Evolutionary conservation across 2,797 vertebrate genomes (phyloP).

Genomic region (Molothrus aeneus): DNA sequence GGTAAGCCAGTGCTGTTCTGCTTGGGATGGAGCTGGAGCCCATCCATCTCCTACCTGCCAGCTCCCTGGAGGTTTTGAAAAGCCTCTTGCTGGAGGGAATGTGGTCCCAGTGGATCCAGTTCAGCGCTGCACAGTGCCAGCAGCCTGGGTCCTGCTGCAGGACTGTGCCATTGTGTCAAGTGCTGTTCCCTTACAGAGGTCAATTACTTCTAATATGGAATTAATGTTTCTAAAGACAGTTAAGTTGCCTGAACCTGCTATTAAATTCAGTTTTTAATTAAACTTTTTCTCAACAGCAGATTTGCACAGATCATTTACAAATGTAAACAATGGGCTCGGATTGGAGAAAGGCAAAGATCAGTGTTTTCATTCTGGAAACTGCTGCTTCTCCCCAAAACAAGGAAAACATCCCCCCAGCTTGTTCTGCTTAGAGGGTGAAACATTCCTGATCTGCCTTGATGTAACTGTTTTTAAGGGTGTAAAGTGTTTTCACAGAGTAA

Average conservation of each 20-base stretch:
- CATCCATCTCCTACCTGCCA: not conserved
- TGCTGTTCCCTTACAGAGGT: not conserved
- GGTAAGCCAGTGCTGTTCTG: not conserved
- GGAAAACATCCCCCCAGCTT: not conserved
- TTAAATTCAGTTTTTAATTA: conserved; percentile 6
- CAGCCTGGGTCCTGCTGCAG: not conserved
- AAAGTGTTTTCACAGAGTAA: not conserved
- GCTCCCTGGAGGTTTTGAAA: not conserved
- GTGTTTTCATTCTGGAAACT: not conserved
- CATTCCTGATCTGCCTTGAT: not conserved
- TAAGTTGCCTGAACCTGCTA: not conserved
- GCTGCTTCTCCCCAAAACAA: not conserved
- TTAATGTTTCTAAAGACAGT: not conserved
- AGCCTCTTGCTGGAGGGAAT: not conserved
- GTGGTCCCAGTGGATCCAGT: not conserved
- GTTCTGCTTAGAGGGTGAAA: not conserved
- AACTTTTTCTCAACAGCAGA: not conserved
- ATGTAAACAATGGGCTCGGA: not conserved
- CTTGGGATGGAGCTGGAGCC: not conserved
- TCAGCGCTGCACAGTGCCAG: not conserved
- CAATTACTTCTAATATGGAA: not conserved
- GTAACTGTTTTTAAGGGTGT: not conserved
- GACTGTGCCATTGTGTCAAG: not conserved
- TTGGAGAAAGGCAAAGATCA: not conserved
- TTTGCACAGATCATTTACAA: not conserved